These are phyloP conservation scores for Diadema setosum DNA, from an alignment of 35 echinoderm and acorn worm species.

Conservation along the genomic window DNA sequence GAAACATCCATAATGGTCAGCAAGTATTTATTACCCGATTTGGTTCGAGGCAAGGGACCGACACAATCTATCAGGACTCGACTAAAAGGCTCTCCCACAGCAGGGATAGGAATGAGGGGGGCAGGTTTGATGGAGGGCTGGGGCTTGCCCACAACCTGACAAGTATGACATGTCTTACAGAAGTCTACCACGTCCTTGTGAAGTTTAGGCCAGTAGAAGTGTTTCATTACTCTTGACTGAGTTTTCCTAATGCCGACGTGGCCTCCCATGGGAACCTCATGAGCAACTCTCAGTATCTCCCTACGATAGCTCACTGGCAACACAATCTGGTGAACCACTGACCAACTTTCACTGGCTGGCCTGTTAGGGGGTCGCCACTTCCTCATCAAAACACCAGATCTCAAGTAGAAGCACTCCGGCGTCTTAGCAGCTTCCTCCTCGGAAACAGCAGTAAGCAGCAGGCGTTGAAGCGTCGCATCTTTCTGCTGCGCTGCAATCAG, in stretches of 20 bases:
- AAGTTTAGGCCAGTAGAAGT: conserved; percentile 63
- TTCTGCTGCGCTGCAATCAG: not conserved
- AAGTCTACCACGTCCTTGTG: not conserved
- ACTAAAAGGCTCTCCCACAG: conserved; percentile 48
- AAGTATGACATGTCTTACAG: conserved; percentile 47
- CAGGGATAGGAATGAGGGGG: conserved; percentile 37
- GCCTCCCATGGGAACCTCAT: conserved; percentile 35
- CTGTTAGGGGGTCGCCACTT: conserved; percentile 61
- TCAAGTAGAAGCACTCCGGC: conserved; percentile 27
- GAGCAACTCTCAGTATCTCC: conserved; percentile 11
- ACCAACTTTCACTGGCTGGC: conserved; percentile 36
- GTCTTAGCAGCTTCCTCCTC: conserved; percentile 12
- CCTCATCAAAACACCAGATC: conserved; percentile 45
- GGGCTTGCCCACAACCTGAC: conserved; percentile 59
- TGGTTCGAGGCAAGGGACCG: conserved; percentile 42
- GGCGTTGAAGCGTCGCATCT: not conserved
- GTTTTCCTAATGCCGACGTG: conserved; percentile 58
- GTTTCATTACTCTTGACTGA: conserved; percentile 7
- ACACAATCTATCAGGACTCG: conserved; percentile 60
- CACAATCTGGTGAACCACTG: conserved; percentile 38
- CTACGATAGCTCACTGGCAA: conserved; percentile 28
- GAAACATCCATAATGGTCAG: conserved; percentile 43
- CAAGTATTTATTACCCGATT: conserved; percentile 36
- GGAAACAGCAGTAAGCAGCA: not conserved
- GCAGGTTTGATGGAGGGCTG: conserved; percentile 17